phyloP scores from a whole-genome alignment of 2,113 vertebrate species.

The Anolis sagrei region DNA sequence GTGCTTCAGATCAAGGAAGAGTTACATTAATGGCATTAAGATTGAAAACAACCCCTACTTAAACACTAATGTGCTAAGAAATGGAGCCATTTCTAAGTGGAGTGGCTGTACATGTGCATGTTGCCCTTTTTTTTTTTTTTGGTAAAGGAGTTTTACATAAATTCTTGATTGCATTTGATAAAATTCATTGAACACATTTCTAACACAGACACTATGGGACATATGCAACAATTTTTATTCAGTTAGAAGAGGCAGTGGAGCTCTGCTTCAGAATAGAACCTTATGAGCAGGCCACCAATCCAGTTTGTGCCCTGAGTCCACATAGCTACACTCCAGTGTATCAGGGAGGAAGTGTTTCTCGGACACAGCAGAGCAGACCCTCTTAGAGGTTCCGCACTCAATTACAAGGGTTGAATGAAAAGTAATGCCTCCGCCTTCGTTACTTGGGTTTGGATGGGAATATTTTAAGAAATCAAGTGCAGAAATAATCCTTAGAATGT shows the following conservation, averaged over 20 bases:
- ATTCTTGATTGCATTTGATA: background rate
- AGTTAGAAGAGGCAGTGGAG: no score
- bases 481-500: no score
- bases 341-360: no score
- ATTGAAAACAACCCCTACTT: conserved; percentile 26
- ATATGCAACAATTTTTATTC: background rate
- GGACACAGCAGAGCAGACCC: no score
- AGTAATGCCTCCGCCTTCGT: no score
- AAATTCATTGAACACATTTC: background rate
- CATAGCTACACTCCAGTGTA: no score
- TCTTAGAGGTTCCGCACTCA: no score
- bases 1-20: fast-evolving
- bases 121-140: background rate
- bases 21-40: conserved; percentile 30
- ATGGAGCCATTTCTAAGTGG: background rate
- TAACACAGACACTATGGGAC: background rate
- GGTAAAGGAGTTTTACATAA: background rate
- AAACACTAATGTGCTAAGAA: conserved; percentile 28
- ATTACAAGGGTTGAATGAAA: no score
- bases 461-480: no score
- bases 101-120: no score
- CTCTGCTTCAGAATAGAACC: background rate
- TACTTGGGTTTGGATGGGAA: no score
- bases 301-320: background rate
- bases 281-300: background rate